phyloP scores from a whole-genome alignment of 2,113 vertebrate genomes.

The Zootoca vivipara region DNA sequence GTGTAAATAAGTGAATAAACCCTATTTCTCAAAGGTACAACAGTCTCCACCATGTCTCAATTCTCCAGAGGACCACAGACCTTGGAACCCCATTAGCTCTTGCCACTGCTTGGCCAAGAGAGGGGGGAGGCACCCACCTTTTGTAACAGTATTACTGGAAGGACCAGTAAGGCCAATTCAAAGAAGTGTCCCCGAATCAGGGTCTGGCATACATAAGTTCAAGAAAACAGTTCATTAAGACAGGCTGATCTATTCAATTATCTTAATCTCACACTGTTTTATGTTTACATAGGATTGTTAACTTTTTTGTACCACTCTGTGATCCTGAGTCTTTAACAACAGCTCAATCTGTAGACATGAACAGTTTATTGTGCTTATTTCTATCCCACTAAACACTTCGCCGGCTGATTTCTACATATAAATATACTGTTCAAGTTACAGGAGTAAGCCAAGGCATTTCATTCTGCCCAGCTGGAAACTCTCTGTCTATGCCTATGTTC shows the following conservation, averaged over 20 bases:
- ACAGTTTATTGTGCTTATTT: neutral
- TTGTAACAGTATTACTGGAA: neutral
- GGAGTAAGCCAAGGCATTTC: neutral
- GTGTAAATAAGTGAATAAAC: too few relatives aligned
- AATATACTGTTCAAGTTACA: neutral
- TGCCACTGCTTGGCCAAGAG: too few relatives aligned
- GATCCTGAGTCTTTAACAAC: neutral
- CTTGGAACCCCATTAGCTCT: too few relatives aligned
- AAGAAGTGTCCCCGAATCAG: neutral
- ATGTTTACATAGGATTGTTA: neutral
- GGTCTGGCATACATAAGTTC: neutral
- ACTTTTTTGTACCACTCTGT: neutral
- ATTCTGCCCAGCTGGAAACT: neutral
- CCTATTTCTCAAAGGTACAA: too few relatives aligned
- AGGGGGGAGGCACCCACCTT: too few relatives aligned
- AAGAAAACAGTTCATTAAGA: neutral
- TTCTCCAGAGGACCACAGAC: too few relatives aligned
- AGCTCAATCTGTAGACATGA: neutral
- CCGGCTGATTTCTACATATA: neutral
- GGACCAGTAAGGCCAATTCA: neutral
- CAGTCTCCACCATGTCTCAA: too few relatives aligned
- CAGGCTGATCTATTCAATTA: neutral
- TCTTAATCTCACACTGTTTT: neutral
- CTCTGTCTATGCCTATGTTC: neutral
- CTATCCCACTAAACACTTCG: neutral